Base-by-base conservation (phyloP, 1,140 invertebrate genomes). In the Chironomus striatipennis region DNA sequence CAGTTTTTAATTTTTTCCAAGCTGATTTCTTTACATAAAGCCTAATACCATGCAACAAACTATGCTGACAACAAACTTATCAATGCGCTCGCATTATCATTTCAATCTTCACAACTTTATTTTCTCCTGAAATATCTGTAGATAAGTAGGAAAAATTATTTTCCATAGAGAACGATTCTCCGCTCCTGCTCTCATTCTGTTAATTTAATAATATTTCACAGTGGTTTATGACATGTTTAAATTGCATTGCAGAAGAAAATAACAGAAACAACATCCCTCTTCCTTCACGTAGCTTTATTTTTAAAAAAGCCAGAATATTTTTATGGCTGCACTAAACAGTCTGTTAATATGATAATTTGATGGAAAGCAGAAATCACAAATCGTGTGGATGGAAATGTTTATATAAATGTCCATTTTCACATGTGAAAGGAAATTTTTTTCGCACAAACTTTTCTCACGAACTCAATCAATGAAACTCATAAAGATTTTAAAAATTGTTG, bases 291-390 rank as follows among this genome's bases (percentile, higher is more conserved):
- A 34, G 5, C 24, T 1, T 34, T 34, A 2, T 34, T 34, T 34
- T n/a, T n/a, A n/a, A n/a, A n/a, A n/a, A n/a, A n/a, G 24, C 24
- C 24, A 34, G 24, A 34, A 34, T 34, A 34, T 34, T 5, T 34
- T 34, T 34, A 34, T 5, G 24, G 24, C 24, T 34, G 24, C 24
- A 34, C 24, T 34, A 34, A 34, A 57, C 12, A 57, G n/a, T 12
- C 5, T 15, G n/a, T 57, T 57, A n/a, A n/a, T 15, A 57, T 57
- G 47, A 57, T 57, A 57, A 57, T 57, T 57, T 57, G 47, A 57
- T 57, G 47, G 47, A 57, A 57, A 57, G 47, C 47, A 57, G 47
- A 57, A 57, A 57, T 57, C 47, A 57, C n/a, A n/a, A 57, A 57
- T 57, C 24, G 24, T 57, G 47, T 57, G 47, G 47, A 57, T 57